These are phyloP conservation scores for Drosophila nr. perissopoda DNA, from an alignment of 2,888 invertebrate genomes.

Conservation along the genomic window DNA sequence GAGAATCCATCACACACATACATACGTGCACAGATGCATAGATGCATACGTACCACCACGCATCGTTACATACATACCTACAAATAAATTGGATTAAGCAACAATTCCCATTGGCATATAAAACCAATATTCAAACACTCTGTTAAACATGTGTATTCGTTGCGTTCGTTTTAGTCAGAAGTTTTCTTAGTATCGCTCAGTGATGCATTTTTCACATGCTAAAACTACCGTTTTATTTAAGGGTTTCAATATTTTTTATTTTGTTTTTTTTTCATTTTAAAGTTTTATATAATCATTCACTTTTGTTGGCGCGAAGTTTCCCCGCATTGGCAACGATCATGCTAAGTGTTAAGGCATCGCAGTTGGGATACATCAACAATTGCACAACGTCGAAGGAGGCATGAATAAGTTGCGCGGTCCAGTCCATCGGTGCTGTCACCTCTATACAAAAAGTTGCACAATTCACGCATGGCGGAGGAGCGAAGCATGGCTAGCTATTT, in stretches of 20 bases:
- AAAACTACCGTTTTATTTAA: not conserved
- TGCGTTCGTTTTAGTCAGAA: not conserved
- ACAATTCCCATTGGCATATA: not conserved
- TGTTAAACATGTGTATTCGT: not conserved
- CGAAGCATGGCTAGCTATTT: not conserved
- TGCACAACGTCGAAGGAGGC: not conserved
- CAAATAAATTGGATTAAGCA: not conserved
- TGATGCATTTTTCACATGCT: not conserved
- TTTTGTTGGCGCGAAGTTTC: too few relatives aligned
- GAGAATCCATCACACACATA: conserved; percentile 11
- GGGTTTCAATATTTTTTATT: too few relatives aligned
- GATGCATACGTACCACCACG: not conserved
- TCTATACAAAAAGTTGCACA: not conserved
- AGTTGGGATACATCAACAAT: not conserved
- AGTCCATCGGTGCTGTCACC: not conserved
- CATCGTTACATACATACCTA: not conserved
- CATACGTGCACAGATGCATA: not conserved
- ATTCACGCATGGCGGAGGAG: not conserved
- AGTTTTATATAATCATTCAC: too few relatives aligned
- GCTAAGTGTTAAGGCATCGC: not conserved
- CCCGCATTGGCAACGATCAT: not conserved
- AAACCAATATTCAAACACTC: not conserved
- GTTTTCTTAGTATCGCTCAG: not conserved
- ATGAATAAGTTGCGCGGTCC: not conserved
- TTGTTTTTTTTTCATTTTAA: not conserved